Conservation (phyloP, 2,113 vertebrate species). For the Sylvilagus bachmani region DNA sequence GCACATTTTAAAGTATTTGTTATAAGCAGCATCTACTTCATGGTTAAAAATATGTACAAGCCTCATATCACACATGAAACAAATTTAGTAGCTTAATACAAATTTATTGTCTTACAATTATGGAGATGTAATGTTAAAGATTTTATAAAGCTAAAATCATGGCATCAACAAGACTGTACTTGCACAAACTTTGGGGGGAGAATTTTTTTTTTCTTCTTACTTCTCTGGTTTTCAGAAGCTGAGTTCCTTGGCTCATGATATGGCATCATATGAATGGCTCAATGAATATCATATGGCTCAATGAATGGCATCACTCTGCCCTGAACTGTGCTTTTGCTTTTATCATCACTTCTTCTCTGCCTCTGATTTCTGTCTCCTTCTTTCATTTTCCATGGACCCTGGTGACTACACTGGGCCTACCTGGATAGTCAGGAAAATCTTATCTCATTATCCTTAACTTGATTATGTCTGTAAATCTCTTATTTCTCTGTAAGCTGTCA, state of each 20-base stretch:
- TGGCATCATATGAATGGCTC: too few species aligned
- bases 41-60: not conserved
- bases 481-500: not conserved
- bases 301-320: not conserved
- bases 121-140: not conserved
- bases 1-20: not conserved
- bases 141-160: not conserved
- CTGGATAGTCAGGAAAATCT: not conserved
- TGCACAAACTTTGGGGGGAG: not conserved
- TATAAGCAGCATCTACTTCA: not conserved
- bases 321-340: not conserved
- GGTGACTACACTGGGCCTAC: not conserved
- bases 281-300: not conserved
- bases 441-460: not conserved
- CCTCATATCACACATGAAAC: not conserved
- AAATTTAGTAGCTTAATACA: not conserved
- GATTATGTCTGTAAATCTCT: not conserved
- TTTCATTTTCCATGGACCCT: not conserved
- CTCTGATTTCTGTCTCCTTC: not conserved
- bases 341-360: not conserved
- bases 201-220: too few species aligned
- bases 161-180: not conserved
- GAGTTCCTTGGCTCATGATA: not conserved
- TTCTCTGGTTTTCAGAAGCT: not conserved
- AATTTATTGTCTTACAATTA: not conserved